phyloP scores from a whole-genome alignment of 2,113 vertebrate species.

The Suricata suricatta region DNA sequence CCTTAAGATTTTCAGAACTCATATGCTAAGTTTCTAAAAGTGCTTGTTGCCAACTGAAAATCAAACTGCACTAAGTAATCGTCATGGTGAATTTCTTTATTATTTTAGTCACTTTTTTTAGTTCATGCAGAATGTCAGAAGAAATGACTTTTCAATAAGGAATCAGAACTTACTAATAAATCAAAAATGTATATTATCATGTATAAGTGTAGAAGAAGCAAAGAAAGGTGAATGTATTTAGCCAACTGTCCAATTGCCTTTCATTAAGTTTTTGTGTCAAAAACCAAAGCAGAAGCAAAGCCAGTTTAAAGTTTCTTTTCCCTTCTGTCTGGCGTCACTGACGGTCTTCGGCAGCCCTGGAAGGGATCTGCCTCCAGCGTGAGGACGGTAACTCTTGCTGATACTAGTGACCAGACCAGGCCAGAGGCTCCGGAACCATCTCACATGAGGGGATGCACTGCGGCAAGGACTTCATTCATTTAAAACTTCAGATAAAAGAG shows the following conservation, averaged over 20 bases:
- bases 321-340: not conserved
- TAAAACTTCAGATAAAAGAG: not conserved
- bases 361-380: too few species aligned
- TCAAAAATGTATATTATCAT: not conserved
- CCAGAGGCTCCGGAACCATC: accelerated
- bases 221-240: not conserved
- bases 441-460: not conserved
- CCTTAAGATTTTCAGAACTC: not conserved
- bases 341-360: not conserved
- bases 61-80: not conserved
- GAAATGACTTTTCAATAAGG: not conserved
- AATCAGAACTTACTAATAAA: not conserved
- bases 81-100: not conserved
- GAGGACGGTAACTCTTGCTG: not conserved
- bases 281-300: not conserved
- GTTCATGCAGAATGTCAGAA: not conserved
- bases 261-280: not conserved
- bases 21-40: not conserved
- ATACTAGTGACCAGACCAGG: not conserved
- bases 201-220: not conserved
- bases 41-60: not conserved
- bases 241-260: not conserved
- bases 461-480: not conserved
- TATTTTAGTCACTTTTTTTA: not conserved
- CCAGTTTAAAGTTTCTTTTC: not conserved